Evolutionary conservation across 2,888 invertebrate genomes (phyloP).

Genomic region (Epinotia demarniana): DNA sequence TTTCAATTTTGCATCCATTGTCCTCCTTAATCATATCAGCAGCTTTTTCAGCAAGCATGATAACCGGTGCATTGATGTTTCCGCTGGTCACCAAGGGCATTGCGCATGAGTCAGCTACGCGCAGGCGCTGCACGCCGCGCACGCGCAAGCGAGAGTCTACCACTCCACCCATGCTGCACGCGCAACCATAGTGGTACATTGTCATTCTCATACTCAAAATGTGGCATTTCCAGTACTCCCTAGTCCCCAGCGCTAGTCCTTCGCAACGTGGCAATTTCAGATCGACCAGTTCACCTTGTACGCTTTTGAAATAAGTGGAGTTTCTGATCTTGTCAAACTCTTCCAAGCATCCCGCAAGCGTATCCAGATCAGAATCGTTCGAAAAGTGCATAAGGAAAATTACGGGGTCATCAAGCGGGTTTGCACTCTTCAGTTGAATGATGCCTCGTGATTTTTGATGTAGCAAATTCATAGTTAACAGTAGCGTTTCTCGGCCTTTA

Average conservation of each 20-base stretch:
- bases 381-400: slow-evolving; percentile 85
- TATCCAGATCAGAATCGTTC: slow-evolving; percentile 77
- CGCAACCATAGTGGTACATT: slow-evolving; percentile 88
- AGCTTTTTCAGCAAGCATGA: slow-evolving; percentile 43
- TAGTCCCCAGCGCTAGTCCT: slow-evolving; percentile 62
- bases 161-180: slow-evolving; percentile 90
- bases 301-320: slow-evolving; percentile 67
- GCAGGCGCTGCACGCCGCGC: slow-evolving; percentile 49
- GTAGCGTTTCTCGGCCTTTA: slow-evolving; percentile 47
- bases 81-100: slow-evolving; percentile 83
- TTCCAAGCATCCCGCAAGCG: slow-evolving; percentile 65
- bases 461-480: slow-evolving; percentile 49
- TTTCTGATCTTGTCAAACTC: slow-evolving; percentile 61
- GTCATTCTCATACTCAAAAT: slow-evolving; percentile 87
- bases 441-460: slow-evolving; percentile 79
- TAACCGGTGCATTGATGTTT: slow-evolving; percentile 81
- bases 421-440: slow-evolving; percentile 77
- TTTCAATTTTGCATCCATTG: slow-evolving; percentile 46
- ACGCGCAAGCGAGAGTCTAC: slow-evolving; percentile 84
- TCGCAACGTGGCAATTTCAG: slow-evolving; percentile 52
- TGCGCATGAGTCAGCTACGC: slow-evolving; percentile 58
- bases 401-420: slow-evolving; percentile 83
- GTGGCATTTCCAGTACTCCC: slow-evolving; percentile 87
- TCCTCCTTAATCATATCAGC: neutral
- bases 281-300: slow-evolving; percentile 57